Evolutionary conservation across 2,113 vertebrate genomes (phyloP), one percentile per base, ranked within the genome.

Genomic region (Atlantisia rogersi): DNA sequence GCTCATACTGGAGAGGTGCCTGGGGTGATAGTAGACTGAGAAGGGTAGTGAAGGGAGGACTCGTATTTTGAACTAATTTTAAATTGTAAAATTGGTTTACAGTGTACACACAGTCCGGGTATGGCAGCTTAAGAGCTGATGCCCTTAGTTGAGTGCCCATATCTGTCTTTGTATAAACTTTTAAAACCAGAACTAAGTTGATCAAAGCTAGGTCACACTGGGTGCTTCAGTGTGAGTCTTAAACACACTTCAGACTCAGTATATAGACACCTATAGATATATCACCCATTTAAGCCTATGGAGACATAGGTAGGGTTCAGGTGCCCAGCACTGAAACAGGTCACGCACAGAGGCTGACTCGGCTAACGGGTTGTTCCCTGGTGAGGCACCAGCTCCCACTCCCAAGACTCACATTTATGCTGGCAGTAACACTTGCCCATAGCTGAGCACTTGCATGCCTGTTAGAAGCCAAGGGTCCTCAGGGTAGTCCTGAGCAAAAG

Each of bases 1-100:
- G 16, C 40, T 65, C 3, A 0, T 74, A 29, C 28, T 73, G 44
- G 29, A 76, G 39, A 86, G 29, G n/a, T 0, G 0, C 4, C 59
- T 63, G 24, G 50, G 18, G 12, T 69, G 39, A 42, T 19, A 37
- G 14, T 29, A 71, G 75, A 31, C 22, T 52, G 15, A 77, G 67
- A 83, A 85, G 22, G 26, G 25, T 60, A 82, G 65, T 31, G 32
- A 63, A 69, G 20, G 19, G 31, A 75, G 11, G 10, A 29, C 31
- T 92, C 3, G 0, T 46, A 31, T 82, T 82, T 95, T 91, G 68
- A 73, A 60, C 42, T 50, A 1, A 56, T 87, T 74, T 81, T 28
- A 87, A 90, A 70, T 62, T 74, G 16, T 69, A 81, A 42, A 25
- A 44, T 92, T 81, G 32, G 6, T 92, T 93, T 92, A 60, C 25